These are phyloP conservation scores for Coptodon bakossiorum DNA, from an alignment of 2,113 vertebrate species.

Conservation along the genomic window DNA sequence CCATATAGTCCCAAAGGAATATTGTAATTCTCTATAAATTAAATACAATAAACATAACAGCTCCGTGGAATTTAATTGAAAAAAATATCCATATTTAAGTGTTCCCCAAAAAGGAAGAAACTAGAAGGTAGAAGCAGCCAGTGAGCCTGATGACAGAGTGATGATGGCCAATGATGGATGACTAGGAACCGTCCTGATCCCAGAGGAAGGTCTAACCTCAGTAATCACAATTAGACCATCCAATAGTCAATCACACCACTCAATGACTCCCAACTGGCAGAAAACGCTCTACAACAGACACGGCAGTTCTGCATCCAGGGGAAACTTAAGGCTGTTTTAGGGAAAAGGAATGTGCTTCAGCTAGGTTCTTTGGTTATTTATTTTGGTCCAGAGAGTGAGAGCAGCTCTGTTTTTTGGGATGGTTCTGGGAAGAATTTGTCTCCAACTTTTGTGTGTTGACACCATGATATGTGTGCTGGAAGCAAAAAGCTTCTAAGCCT, in stretches of 20 bases:
- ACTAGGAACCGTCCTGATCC: not conserved
- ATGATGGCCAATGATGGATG: slow-evolving; percentile 21
- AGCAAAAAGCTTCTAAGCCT: slow-evolving; percentile 1
- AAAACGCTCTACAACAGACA: not conserved
- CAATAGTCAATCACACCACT: slow-evolving; percentile 14
- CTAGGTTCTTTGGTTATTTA: slow-evolving; percentile 25
- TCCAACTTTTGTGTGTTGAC: slow-evolving; percentile 34
- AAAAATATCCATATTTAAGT: not conserved
- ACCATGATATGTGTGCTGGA: slow-evolving; percentile 56
- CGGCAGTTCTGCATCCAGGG: not conserved
- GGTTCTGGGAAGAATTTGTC: slow-evolving; percentile 6
- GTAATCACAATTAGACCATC: slow-evolving; percentile 19
- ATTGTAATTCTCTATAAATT: not conserved
- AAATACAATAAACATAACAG: not conserved
- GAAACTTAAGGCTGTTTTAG: not conserved
- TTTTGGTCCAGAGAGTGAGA: slow-evolving; percentile 31
- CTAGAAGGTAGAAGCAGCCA: not conserved
- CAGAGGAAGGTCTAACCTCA: slow-evolving; percentile 24
- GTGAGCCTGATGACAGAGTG: not conserved
- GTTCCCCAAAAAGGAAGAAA: not conserved
- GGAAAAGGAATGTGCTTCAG: slow-evolving; percentile 34
- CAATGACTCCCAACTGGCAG: slow-evolving; percentile 32
- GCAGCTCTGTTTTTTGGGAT: slow-evolving; percentile 23
- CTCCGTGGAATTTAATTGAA: not conserved
- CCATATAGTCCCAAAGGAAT: not conserved